These are phyloP conservation scores for Bombus ignitus DNA, from an alignment of 1,140 invertebrate genomes.

Conservation along the genomic window DNA sequence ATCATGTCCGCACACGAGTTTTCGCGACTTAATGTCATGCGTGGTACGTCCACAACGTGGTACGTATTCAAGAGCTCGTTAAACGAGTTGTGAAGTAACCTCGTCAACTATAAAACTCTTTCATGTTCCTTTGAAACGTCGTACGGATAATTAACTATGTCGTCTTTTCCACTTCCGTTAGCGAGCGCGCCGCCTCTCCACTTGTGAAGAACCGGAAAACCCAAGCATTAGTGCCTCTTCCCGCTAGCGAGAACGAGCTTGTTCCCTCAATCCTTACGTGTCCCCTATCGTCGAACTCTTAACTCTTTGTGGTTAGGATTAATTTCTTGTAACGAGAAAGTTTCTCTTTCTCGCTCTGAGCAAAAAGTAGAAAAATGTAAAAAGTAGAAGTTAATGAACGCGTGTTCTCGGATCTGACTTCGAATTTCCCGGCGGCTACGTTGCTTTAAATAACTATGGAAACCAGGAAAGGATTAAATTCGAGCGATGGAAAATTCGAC, in stretches of 20 bases:
- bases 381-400: background rate
- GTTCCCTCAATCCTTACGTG: constrained; percentile 15
- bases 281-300: background rate
- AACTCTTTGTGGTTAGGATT: constrained; percentile 8
- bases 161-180: constrained; percentile 48
- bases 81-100: constrained; percentile 55
- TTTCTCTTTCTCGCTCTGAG: no score
- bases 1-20: background rate
- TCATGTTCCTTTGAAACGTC: constrained; percentile 47
- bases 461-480: background rate
- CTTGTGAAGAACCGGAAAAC: constrained; percentile 35
- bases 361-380: background rate
- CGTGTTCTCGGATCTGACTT: background rate
- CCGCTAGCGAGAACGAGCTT: constrained; percentile 4
- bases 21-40: background rate
- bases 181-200: constrained; percentile 1
- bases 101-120: constrained; percentile 46
- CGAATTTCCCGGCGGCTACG: no score
- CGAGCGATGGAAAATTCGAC: background rate
- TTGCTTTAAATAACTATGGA: background rate
- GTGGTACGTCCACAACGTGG: background rate
- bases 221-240: constrained; percentile 28
- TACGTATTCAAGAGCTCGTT: constrained; percentile 33
- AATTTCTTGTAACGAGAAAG: constrained; percentile 9
- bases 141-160: constrained; percentile 54